Evolutionary conservation across 2,797 vertebrate species (phyloP).

Genomic region (Ispidina picta): DNA sequence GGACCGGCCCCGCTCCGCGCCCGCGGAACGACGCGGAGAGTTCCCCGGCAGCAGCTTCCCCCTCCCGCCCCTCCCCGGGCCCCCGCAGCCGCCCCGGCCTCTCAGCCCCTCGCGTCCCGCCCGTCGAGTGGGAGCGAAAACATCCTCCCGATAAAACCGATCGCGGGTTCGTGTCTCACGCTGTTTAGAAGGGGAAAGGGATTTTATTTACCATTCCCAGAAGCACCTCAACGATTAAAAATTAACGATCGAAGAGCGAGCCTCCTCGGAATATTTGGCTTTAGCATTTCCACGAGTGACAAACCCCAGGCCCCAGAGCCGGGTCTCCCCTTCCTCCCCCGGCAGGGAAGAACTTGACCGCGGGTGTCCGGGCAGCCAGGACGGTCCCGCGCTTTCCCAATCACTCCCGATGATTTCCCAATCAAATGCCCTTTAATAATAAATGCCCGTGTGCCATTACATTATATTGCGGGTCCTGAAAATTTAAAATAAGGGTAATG

Average conservation of each 20-base stretch:
- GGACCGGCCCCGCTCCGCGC: neutral
- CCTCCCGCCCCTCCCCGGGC: neutral
- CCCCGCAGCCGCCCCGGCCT: neutral
- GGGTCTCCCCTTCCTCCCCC: neutral
- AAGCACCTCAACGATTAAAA: slow-evolving; percentile 82
- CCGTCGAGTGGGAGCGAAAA: neutral
- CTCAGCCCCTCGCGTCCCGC: neutral
- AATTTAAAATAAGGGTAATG: slow-evolving; percentile 88
- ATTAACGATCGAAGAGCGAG: slow-evolving; percentile 73
- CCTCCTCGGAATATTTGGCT: slow-evolving; percentile 44
- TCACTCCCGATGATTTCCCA: slow-evolving; percentile 66
- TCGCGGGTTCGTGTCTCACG: slow-evolving; percentile 21
- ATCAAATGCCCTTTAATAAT: slow-evolving; percentile 88
- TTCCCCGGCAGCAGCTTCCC: neutral
- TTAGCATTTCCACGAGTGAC: slow-evolving; percentile 41
- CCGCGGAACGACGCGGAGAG: neutral
- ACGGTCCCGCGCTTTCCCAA: neutral
- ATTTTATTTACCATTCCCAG: slow-evolving; percentile 81
- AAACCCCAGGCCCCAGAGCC: neutral
- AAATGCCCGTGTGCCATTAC: slow-evolving; percentile 83
- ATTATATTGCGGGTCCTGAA: slow-evolving; percentile 84
- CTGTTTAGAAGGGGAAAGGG: slow-evolving; percentile 12
- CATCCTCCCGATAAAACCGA: neutral
- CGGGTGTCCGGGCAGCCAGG: neutral
- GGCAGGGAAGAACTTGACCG: neutral